A percentile compares a stretch with the other conserved stretches of the same genome.
Evolutionary conservation across 2,113 vertebrate species (phyloP).

Genomic region (Centropristis striata): DNA sequence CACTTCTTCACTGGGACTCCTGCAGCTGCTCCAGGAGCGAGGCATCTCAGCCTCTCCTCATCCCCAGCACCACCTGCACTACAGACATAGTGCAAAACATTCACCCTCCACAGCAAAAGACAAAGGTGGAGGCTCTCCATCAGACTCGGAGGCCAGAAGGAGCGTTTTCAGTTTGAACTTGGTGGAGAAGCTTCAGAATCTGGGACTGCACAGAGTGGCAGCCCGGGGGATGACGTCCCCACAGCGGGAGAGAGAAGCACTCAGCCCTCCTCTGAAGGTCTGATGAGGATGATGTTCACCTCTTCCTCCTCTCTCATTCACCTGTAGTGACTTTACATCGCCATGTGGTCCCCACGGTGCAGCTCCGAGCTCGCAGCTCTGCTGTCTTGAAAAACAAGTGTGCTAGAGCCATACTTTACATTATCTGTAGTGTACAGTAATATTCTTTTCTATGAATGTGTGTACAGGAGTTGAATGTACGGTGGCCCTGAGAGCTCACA

Average conservation of each 20-base stretch:
- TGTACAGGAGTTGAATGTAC: slow-evolving; percentile 28
- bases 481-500: no score
- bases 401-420: slow-evolving; percentile 62
- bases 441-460: slow-evolving; percentile 49
- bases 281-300: slow-evolving; percentile 29
- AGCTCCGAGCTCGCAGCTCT: slow-evolving; percentile 44
- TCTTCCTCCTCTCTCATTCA: slow-evolving; percentile 30
- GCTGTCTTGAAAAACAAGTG: slow-evolving; percentile 45
- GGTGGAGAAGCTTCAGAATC: slow-evolving; percentile 86
- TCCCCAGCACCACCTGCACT: slow-evolving; percentile 21
- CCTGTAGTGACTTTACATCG: slow-evolving; percentile 54
- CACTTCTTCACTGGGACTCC: slow-evolving; percentile 72
- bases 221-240: slow-evolving; percentile 76
- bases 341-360: slow-evolving; percentile 42
- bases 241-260: not conserved
- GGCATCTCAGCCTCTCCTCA: slow-evolving; percentile 81
- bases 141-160: slow-evolving; percentile 9
- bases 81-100: not conserved
- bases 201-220: slow-evolving; percentile 88
- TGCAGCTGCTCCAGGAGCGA: slow-evolving; percentile 79
- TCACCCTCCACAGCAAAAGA: not conserved
- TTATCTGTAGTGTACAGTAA: slow-evolving; percentile 26
- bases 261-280: slow-evolving; percentile 8
- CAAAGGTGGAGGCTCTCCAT: not conserved
- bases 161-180: slow-evolving; percentile 88